These are phyloP conservation scores for Eustalomyia histrio DNA, from an alignment of 2,888 invertebrate genomes.

Conservation along the genomic window DNA sequence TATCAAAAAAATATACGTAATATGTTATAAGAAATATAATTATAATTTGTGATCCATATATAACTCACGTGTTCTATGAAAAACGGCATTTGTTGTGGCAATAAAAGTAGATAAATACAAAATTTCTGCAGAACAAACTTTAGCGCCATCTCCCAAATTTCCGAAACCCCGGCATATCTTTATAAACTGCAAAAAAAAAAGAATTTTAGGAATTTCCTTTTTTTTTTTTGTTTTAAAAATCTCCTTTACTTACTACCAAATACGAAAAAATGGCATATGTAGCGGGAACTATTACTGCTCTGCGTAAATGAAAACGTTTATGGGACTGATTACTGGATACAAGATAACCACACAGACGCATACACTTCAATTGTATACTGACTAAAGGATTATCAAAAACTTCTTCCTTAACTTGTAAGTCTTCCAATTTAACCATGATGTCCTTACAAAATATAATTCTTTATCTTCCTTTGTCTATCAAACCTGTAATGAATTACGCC, in stretches of 20 bases:
- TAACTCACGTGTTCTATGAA: slow-evolving; percentile 70
- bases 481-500: too few species aligned
- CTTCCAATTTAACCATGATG: too few species aligned
- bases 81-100: slow-evolving; percentile 69
- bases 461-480: too few species aligned
- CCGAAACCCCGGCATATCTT: slow-evolving; percentile 66
- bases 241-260: too few species aligned
- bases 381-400: slow-evolving; percentile 70
- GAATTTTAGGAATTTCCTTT: too few species aligned
- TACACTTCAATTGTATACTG: slow-evolving; percentile 67
- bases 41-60: too few species aligned
- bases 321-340: slow-evolving; percentile 66
- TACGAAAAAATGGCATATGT: slow-evolving; percentile 68
- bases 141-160: slow-evolving; percentile 68
- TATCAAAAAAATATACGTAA: too few species aligned
- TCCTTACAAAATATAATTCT: too few species aligned
- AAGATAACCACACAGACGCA: slow-evolving; percentile 70
- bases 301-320: slow-evolving; percentile 65
- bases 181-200: slow-evolving; percentile 24
- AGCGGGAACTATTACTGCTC: slow-evolving; percentile 69
- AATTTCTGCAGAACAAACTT: slow-evolving; percentile 70
- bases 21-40: too few species aligned
- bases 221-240: too few species aligned
- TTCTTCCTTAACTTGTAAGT: slow-evolving; percentile 51
- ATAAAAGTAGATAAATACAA: slow-evolving; percentile 71